These are phyloP conservation scores for Notolepis coatsorum DNA, from an alignment of 2,797 vertebrate genomes.

Conservation along the genomic window DNA sequence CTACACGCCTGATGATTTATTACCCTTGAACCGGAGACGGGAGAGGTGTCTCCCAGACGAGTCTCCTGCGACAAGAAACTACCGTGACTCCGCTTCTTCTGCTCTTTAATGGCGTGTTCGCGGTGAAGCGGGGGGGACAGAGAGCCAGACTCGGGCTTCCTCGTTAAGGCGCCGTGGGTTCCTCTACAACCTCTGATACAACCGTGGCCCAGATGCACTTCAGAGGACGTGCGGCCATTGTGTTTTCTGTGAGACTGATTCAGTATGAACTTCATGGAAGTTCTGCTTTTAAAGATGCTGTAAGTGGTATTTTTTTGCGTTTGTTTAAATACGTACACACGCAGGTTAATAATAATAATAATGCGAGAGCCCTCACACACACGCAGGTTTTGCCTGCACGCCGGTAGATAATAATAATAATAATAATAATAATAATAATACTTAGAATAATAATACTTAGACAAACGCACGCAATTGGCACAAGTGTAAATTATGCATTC, in stretches of 20 bases:
- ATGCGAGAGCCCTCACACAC: too few relatives aligned
- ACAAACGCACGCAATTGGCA: too few relatives aligned
- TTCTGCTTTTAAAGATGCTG: not conserved
- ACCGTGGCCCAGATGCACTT: conserved; percentile 49
- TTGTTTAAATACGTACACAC: too few relatives aligned
- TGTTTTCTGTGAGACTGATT: conserved; percentile 32
- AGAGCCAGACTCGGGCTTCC: conserved; percentile 44
- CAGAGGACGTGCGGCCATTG: conserved; percentile 19
- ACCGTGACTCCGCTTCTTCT: conserved; percentile 51
- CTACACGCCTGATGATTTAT: conserved; percentile 74
- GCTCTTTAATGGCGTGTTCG: conserved; percentile 61
- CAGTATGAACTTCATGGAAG: not conserved
- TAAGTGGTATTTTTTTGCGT: too few relatives aligned
- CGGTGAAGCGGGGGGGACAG: conserved; percentile 57
- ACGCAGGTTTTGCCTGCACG: too few relatives aligned
- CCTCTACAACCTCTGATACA: conserved; percentile 37
- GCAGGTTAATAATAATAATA: too few relatives aligned
- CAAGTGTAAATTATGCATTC: too few relatives aligned
- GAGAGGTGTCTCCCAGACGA: conserved; percentile 57
- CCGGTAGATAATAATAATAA: too few relatives aligned
- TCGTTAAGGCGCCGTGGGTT: conserved; percentile 16
- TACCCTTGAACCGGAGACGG: conserved; percentile 53
- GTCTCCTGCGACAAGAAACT: conserved; percentile 66
- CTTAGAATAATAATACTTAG: too few relatives aligned
- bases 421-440: too few relatives aligned